Base-by-base conservation (phyloP, 2,888 invertebrate species). In the Sialis fuliginosa region DNA sequence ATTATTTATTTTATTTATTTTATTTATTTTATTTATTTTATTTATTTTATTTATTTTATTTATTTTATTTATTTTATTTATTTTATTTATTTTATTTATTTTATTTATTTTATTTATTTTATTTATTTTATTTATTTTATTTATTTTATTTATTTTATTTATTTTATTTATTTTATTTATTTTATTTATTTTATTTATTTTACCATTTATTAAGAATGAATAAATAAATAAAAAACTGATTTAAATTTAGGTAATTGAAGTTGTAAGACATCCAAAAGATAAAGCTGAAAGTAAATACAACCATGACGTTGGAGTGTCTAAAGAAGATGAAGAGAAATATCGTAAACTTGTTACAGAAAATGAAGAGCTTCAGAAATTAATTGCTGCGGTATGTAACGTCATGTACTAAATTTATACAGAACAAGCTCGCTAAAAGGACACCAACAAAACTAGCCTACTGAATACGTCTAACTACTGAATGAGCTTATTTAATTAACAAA, bases 301-400 rank as follows among this genome's bases (percentile, higher is more conserved):
- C 60, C 85, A 87, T 4, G 88, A 89, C 55, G 76, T 77, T 32
- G 80, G 79, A 31, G 73, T 80, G 57, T 85, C 85, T 33, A 87
- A 86, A 55, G 95, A 93, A 58, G 95, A 96, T 58, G 96, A 97
- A 62, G 95, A 96, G 64, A 77, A 85, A 52, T 93, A 93, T 65
- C 85, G 91, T 58, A 90, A 91, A 60, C 72, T 98, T 48, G 74
- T 92, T 48, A 79, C 78, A 52, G 97, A 98, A 69, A 98, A 98
- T 66, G 95, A 95, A 61, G 92, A 96, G 60, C 73, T 98, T 52
- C 92, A 95, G 70, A 84, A 86, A 68, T 81, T 95, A 56, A 95
- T 98, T 62, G 79, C 87, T 54, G 87, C 87, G 78, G 95, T 93
- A 66, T 63, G 61, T 54, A 35, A 44, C 39, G 22, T 22, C 22